Percentiles rank a stretch among this genome's conserved stretches.
These are phyloP conservation scores for Trileptium ribeirensis DNA, from an alignment of 2,888 invertebrate species.

Conservation along the genomic window DNA sequence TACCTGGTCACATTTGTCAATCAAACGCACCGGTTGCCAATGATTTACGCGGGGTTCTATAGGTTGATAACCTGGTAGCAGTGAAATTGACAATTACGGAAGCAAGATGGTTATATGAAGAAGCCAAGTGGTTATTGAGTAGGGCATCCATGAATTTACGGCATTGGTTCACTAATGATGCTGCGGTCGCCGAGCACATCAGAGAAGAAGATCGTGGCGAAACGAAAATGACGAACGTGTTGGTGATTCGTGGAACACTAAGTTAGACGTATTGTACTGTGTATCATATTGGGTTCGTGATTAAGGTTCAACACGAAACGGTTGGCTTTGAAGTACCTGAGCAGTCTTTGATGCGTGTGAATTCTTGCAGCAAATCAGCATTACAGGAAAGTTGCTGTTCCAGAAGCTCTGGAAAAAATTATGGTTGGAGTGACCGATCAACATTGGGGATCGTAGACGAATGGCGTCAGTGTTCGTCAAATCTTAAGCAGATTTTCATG, in stretches of 20 bases:
- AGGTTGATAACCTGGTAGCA: slow-evolving; percentile 30
- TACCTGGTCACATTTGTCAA: background rate
- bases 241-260: slow-evolving; percentile 18
- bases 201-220: background rate
- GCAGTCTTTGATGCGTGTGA: slow-evolving; percentile 39
- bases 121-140: slow-evolving; percentile 27
- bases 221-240: slow-evolving; percentile 3
- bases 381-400: slow-evolving; percentile 37
- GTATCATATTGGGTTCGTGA: background rate
- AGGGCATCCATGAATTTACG: slow-evolving; percentile 21
- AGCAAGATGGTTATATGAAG: slow-evolving; percentile 15
- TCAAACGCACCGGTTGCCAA: background rate
- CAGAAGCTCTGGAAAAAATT: slow-evolving; percentile 40
- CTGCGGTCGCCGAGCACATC: background rate
- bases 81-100: background rate
- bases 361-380: slow-evolving; percentile 28
- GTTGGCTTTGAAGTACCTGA: slow-evolving; percentile 29
- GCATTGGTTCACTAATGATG: slow-evolving; percentile 17
- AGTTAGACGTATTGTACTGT: background rate
- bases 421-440: slow-evolving; percentile 39
- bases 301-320: slow-evolving; percentile 26
- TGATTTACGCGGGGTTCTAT: slow-evolving; percentile 23
- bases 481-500: background rate
- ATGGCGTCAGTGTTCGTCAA: background rate
- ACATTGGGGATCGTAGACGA: slow-evolving; percentile 12